Percentiles rank a stretch among this genome's conserved stretches.
Conservation (phyloP, 2,113 vertebrate species). For the Onychostruthus taczanowskii region DNA sequence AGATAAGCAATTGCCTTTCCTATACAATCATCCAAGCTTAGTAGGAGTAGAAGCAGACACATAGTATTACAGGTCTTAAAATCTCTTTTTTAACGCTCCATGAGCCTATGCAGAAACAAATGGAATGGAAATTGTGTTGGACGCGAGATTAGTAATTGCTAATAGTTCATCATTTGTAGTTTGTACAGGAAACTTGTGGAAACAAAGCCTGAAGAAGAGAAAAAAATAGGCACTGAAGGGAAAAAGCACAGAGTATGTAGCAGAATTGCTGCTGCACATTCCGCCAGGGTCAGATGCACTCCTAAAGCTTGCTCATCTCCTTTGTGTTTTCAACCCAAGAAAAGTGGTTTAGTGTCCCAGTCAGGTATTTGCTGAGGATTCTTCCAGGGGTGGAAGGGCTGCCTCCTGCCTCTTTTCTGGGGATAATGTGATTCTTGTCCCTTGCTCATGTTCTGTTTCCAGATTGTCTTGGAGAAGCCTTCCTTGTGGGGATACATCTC, state of each 20-base stretch:
- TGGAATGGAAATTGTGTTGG: not conserved
- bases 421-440: not conserved
- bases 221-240: not conserved
- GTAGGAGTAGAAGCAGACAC: constrained; percentile 32
- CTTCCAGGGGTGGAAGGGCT: not conserved
- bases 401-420: not conserved
- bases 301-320: not conserved
- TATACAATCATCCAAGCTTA: not conserved
- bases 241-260: not conserved
- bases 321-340: not conserved
- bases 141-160: not conserved
- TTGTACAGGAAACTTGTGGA: not conserved
- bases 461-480: not conserved
- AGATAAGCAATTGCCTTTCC: constrained; percentile 52
- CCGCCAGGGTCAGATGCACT: not conserved
- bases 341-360: not conserved
- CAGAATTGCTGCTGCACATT: not conserved
- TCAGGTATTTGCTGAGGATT: not conserved
- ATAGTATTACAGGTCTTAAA: not conserved
- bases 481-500: not conserved
- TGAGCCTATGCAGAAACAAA: constrained; percentile 3
- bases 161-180: not conserved
- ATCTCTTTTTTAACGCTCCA: not conserved
- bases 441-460: not conserved
- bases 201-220: not conserved